These are phyloP conservation scores for Griposia aprilina DNA, from an alignment of 2,888 invertebrate species.

Conservation along the genomic window DNA sequence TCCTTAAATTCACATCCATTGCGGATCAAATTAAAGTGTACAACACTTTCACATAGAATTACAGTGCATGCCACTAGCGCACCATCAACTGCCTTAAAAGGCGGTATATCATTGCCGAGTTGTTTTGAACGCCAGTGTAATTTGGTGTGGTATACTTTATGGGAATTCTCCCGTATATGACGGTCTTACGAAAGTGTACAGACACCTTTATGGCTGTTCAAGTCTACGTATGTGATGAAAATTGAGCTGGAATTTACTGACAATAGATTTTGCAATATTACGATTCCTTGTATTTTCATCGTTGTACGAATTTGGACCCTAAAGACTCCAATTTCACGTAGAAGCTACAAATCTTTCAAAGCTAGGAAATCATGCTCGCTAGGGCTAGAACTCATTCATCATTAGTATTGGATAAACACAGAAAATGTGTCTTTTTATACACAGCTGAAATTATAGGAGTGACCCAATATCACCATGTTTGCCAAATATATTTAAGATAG, in stretches of 20 bases:
- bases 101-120: conserved; percentile 71
- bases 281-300: neutral
- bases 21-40: conserved; percentile 73
- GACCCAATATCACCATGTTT: neutral
- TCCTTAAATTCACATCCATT: conserved; percentile 66
- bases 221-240: conserved; percentile 37
- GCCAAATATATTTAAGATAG: neutral
- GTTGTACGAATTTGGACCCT: neutral
- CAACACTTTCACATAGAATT: conserved; percentile 70
- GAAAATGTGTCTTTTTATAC: neutral
- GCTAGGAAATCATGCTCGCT: neutral
- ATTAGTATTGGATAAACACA: no score
- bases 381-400: neutral
- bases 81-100: conserved; percentile 66
- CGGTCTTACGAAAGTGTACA: conserved; percentile 53
- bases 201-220: conserved; percentile 38
- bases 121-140: conserved; percentile 73
- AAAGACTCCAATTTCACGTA: no score
- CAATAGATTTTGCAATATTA: conserved; percentile 24
- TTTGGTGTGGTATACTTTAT: conserved; percentile 68
- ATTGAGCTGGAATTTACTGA: conserved; percentile 32
- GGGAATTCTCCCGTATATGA: conserved; percentile 66
- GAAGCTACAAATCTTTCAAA: neutral
- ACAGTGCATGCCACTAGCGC: conserved; percentile 63
- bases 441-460: neutral